These are phyloP conservation scores for Oscheius myriophilus DNA, from an alignment of 2,888 invertebrate genomes.

Conservation along the genomic window DNA sequence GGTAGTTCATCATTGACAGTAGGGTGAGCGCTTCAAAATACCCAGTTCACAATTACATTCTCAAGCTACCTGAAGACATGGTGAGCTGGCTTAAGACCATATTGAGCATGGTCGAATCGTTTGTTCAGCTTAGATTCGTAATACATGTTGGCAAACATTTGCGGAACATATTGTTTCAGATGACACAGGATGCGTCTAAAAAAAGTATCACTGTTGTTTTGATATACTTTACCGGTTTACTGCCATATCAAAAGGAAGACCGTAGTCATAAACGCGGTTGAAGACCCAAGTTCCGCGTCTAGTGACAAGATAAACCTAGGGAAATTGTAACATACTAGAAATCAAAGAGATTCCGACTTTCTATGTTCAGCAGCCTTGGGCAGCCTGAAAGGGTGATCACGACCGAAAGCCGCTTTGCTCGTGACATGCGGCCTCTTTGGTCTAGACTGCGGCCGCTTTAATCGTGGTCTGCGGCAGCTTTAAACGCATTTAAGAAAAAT, in stretches of 20 bases:
- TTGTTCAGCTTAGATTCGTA: slow-evolving; percentile 55
- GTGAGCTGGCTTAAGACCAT: slow-evolving; percentile 72
- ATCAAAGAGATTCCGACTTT: too few species aligned
- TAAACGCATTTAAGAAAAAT: too few species aligned
- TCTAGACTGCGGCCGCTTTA: too few species aligned
- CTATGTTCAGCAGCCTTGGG: too few species aligned
- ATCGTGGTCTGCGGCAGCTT: too few species aligned
- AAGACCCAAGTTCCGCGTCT: slow-evolving; percentile 74
- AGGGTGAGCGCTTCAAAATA: slow-evolving; percentile 55
- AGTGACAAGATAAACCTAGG: slow-evolving; percentile 69
- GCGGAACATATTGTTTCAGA: slow-evolving; percentile 35
- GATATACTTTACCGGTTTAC: slow-evolving; percentile 33
- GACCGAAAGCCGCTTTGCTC: too few species aligned
- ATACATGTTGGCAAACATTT: slow-evolving; percentile 38
- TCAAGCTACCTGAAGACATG: slow-evolving; percentile 44
- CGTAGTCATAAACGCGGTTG: slow-evolving; percentile 71
- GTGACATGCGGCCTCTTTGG: too few species aligned
- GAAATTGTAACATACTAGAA: too few species aligned
- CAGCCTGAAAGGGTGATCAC: too few species aligned
- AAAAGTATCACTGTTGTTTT: too few species aligned
- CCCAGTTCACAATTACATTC: neutral
- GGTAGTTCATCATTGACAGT: slow-evolving; percentile 73
- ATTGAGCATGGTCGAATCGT: slow-evolving; percentile 70
- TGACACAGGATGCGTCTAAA: slow-evolving; percentile 11
- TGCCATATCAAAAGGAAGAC: slow-evolving; percentile 52